Conservation (phyloP, 1,140 invertebrate species). For the Sycophila sp. region DNA sequence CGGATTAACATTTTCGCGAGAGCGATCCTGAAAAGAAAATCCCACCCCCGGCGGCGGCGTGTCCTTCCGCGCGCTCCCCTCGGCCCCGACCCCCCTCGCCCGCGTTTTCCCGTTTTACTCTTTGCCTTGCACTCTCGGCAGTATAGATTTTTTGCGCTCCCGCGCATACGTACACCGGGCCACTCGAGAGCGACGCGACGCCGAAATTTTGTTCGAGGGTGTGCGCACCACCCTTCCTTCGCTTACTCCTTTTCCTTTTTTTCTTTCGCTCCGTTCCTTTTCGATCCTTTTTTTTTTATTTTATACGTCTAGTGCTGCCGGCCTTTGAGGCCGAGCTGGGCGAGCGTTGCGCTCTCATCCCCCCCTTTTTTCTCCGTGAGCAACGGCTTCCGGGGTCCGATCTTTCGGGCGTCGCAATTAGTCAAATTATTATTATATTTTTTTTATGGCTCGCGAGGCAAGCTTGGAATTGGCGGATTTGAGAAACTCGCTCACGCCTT, state of each 20-base stretch:
- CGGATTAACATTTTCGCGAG: conserved; percentile 53
- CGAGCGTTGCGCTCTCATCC: too few relatives aligned
- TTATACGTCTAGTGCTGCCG: not conserved
- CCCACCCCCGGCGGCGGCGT: conserved; percentile 44
- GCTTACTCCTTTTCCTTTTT: not conserved
- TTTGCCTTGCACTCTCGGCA: conserved; percentile 11
- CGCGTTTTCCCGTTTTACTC: not conserved
- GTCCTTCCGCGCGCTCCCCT: not conserved
- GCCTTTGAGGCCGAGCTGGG: not conserved
- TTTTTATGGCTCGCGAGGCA: not conserved
- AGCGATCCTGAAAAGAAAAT: conserved; percentile 51
- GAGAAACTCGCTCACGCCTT: not conserved
- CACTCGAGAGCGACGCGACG: conserved; percentile 60
- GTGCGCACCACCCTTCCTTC: not conserved
- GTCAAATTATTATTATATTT: conserved; percentile 30
- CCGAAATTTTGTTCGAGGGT: conserved; percentile 51
- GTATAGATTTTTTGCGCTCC: conserved; percentile 43
- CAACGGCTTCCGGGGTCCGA: too few relatives aligned
- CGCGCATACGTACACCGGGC: conserved; percentile 38
- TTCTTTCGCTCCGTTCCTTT: not conserved
- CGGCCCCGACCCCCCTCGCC: conserved; percentile 24
- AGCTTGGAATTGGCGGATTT: not conserved
- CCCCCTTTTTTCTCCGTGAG: too few relatives aligned
- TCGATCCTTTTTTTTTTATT: conserved; percentile 1
- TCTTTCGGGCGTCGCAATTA: conserved; percentile 15